Conservation (phyloP, 2,888 invertebrate species). For the Catocala nupta region DNA sequence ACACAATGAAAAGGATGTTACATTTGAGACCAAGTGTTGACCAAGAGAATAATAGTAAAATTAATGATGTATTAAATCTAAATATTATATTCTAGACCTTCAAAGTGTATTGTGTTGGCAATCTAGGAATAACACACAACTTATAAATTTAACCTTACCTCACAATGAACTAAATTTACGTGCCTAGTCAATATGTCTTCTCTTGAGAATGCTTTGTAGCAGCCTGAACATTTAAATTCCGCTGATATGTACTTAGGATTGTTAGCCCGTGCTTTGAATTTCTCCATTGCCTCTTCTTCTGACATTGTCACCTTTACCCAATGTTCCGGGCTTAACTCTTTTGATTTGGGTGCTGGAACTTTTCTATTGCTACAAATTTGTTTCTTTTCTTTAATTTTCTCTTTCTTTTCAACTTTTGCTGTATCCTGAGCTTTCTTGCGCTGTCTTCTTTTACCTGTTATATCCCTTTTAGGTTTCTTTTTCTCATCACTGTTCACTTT, state of each 20-base stretch:
- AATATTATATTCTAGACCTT: too few species aligned
- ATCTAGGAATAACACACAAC: background rate
- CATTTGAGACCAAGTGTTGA: too few species aligned
- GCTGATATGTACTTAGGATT: slow-evolving; percentile 67
- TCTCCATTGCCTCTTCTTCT: slow-evolving; percentile 72
- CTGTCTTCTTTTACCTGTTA: too few species aligned
- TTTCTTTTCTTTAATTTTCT: slow-evolving; percentile 2
- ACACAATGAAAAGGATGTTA: too few species aligned
- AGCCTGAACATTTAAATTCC: slow-evolving; percentile 66
- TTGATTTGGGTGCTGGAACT: slow-evolving; percentile 2
- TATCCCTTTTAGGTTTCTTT: slow-evolving; percentile 4
- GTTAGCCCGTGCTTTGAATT: slow-evolving; percentile 63
- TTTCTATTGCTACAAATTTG: background rate
- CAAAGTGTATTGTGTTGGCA: too few species aligned
- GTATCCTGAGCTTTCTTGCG: background rate
- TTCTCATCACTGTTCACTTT: background rate
- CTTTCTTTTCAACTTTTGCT: slow-evolving; percentile 4
- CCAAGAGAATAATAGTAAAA: too few species aligned
- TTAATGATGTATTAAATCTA: too few species aligned
- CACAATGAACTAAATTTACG: slow-evolving; percentile 65
- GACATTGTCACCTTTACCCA: slow-evolving; percentile 70
- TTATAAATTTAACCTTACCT: slow-evolving; percentile 54
- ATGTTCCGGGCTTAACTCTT: slow-evolving; percentile 56
- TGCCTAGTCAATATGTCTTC: slow-evolving; percentile 72
- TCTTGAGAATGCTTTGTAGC: slow-evolving; percentile 73